phyloP scores from a whole-genome alignment of 2,888 invertebrate species.

The Brachypalpus laphriformis region DNA sequence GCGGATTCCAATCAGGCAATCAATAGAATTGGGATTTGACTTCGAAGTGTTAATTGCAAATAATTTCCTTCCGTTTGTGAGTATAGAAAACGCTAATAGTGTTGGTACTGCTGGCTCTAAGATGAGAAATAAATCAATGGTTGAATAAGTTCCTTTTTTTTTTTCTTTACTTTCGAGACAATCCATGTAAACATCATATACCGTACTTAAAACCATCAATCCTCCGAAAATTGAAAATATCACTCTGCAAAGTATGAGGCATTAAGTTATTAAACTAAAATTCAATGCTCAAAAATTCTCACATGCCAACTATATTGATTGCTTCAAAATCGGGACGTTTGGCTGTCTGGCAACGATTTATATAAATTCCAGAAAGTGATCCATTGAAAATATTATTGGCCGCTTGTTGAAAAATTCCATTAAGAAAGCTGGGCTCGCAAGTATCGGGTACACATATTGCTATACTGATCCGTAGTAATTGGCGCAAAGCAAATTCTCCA shows the following conservation, averaged over 20 bases:
- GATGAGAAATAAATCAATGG: no score
- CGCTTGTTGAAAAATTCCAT: slow-evolving; percentile 35
- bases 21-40: slow-evolving; percentile 32
- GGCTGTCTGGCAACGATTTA: slow-evolving; percentile 20
- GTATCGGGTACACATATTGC: slow-evolving; percentile 58
- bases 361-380: slow-evolving; percentile 18
- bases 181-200: slow-evolving; percentile 31
- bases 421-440: slow-evolving; percentile 31
- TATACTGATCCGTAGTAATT: slow-evolving; percentile 27
- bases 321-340: slow-evolving; percentile 25
- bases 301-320: slow-evolving; percentile 56
- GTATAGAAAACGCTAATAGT: slow-evolving; percentile 42
- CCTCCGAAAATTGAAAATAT: slow-evolving; percentile 47
- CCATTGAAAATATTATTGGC: background rate
- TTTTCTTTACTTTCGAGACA: no score
- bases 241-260: background rate
- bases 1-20: slow-evolving; percentile 51
- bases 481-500: background rate
- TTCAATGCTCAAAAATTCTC: background rate
- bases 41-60: slow-evolving; percentile 25
- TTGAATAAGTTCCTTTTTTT: no score
- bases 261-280: background rate
- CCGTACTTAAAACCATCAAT: slow-evolving; percentile 36
- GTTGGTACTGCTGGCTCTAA: background rate
- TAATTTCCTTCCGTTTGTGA: slow-evolving; percentile 43